Evolutionary conservation across 2,113 vertebrate genomes (phyloP).

Genomic region (Protobothrops flavoviridis): DNA sequence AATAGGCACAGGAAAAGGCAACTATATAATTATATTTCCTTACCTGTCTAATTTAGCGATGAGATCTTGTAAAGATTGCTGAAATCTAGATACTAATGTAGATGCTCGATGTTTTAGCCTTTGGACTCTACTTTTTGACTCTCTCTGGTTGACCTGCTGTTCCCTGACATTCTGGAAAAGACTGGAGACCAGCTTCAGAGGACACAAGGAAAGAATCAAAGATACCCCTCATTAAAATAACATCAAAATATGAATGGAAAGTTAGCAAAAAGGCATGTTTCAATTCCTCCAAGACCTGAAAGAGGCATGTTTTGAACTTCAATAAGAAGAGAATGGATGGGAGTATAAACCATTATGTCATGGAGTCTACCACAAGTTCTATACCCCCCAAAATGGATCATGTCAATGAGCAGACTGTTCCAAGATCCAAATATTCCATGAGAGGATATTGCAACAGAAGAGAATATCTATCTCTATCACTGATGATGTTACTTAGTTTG

Average conservation of each 20-base stretch:
- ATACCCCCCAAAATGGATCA: not conserved
- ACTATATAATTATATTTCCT: conserved; percentile 5
- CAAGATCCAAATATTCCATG: not conserved
- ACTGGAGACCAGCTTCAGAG: conserved; percentile 77
- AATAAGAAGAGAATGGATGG: not conserved
- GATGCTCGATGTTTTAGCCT: conserved; percentile 66
- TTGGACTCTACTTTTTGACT: conserved; percentile 63
- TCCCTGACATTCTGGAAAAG: conserved; percentile 80
- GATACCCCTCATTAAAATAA: not conserved
- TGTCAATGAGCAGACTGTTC: not conserved
- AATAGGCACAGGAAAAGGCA: not conserved
- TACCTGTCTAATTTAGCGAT: conserved; percentile 81
- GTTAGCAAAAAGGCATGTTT: not conserved
- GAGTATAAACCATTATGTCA: not conserved
- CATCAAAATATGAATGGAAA: not conserved
- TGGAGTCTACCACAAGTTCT: not conserved
- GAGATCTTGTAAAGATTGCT: conserved; percentile 82
- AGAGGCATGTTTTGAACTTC: not conserved
- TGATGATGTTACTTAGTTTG: not conserved
- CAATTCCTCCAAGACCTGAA: not conserved
- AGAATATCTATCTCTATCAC: not conserved
- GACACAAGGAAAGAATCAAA: not conserved
- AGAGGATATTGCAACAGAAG: not conserved
- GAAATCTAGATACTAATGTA: conserved; percentile 80
- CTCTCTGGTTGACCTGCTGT: conserved; percentile 61